Conservation (phyloP, 2,888 invertebrate genomes). For the Sericinus montela region DNA sequence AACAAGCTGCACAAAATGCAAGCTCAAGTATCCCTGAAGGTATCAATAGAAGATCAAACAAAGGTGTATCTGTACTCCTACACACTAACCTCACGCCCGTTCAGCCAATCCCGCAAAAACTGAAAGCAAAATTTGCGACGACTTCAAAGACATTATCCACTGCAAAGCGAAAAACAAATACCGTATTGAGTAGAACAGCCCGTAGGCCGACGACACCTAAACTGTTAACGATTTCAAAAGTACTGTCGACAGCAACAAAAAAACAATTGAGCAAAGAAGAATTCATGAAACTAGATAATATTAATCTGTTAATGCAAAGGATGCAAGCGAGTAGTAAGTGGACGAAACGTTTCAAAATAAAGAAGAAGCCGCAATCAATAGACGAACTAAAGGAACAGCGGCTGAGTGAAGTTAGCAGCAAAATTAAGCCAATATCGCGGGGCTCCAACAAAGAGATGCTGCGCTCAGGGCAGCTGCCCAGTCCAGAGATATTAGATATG, state of each 20-base stretch:
- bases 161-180: neutral
- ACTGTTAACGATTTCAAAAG: neutral
- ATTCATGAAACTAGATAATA: neutral
- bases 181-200: neutral
- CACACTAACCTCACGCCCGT: neutral
- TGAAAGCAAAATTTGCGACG: neutral
- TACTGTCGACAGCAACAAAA: neutral
- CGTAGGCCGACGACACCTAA: neutral
- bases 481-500: constrained; percentile 42
- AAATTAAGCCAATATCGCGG: neutral
- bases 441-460: neutral
- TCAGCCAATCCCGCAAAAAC: neutral
- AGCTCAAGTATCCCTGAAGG: neutral
- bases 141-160: neutral
- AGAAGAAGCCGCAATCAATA: neutral
- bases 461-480: neutral
- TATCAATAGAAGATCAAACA: neutral
- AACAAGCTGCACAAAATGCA: neutral
- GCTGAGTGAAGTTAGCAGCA: neutral
- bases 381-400: neutral
- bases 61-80: no score
- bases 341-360: neutral
- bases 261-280: neutral
- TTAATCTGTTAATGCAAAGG: neutral
- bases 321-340: neutral